phyloP scores from a whole-genome alignment of 2,888 invertebrate species.

The Amblyjoppa proteus region DNA sequence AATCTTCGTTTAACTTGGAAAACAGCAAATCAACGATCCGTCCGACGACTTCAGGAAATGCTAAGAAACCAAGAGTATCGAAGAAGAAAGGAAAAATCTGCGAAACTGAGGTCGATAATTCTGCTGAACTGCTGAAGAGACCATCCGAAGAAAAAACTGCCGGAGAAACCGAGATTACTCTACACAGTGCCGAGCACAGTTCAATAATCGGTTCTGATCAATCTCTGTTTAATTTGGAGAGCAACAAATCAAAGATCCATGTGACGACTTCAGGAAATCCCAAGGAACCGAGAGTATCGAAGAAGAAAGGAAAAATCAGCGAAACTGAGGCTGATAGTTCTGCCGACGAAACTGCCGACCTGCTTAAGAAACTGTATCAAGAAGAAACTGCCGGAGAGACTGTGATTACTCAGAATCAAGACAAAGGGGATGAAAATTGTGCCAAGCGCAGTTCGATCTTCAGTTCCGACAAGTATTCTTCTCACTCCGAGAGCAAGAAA shows the following conservation, averaged over 20 bases:
- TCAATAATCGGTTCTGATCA: neutral
- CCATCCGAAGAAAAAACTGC: neutral
- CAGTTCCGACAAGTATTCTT: neutral
- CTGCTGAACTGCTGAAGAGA: neutral
- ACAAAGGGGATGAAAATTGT: neutral
- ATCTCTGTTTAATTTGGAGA: too few species aligned
- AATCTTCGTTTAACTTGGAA: neutral
- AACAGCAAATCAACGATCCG: neutral
- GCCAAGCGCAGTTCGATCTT: neutral
- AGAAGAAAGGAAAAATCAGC: too few species aligned
- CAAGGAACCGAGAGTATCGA: neutral
- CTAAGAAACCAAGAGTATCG: neutral
- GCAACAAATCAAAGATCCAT: neutral
- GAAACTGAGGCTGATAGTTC: neutral
- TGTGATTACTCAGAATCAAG: neutral
- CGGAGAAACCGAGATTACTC: neutral
- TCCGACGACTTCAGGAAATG: neutral
- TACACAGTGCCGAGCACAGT: neutral
- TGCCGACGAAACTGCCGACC: neutral
- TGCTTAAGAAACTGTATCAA: neutral
- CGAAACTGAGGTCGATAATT: neutral
- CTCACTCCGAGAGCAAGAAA: neutral
- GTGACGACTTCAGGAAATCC: neutral
- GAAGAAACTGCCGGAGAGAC: neutral
- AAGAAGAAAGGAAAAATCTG: neutral